Percentiles rank a stretch among this genome's conserved stretches.
Conservation (phyloP, 2,113 vertebrate genomes). For the Nesoenas mayeri region DNA sequence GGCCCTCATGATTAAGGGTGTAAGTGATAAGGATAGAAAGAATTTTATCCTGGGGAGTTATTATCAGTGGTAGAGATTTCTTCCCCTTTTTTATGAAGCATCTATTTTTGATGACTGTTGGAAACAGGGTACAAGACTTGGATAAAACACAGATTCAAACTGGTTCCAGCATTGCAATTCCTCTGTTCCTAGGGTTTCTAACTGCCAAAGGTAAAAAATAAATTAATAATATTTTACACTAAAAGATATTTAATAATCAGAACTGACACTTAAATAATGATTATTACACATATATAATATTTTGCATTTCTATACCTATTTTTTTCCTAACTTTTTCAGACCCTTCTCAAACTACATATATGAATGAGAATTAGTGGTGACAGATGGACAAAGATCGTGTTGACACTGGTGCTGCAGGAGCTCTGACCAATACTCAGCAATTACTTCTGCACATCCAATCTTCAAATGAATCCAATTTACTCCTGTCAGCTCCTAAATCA, state of each 20-base stretch:
- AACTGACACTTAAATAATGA: background rate
- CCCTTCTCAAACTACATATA: background rate
- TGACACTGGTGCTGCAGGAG: background rate
- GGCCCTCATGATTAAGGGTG: background rate
- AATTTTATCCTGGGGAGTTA: background rate
- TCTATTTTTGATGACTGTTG: background rate
- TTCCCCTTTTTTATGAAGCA: background rate
- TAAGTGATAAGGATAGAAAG: background rate
- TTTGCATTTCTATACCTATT: background rate
- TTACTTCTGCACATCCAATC: background rate
- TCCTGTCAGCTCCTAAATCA: background rate
- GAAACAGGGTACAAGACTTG: background rate
- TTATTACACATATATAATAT: background rate
- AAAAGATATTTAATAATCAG: background rate
- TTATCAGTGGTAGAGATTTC: background rate
- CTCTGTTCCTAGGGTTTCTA: background rate
- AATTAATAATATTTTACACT: background rate
- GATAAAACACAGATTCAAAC: background rate
- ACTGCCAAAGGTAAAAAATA: background rate
- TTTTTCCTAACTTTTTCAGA: background rate
- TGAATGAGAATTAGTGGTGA: background rate
- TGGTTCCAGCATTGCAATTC: background rate
- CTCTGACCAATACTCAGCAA: background rate
- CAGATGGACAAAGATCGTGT: background rate
- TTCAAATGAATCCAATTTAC: background rate